Conservation (phyloP, 2,888 invertebrate species). For the Stenolophus ochropezus region DNA sequence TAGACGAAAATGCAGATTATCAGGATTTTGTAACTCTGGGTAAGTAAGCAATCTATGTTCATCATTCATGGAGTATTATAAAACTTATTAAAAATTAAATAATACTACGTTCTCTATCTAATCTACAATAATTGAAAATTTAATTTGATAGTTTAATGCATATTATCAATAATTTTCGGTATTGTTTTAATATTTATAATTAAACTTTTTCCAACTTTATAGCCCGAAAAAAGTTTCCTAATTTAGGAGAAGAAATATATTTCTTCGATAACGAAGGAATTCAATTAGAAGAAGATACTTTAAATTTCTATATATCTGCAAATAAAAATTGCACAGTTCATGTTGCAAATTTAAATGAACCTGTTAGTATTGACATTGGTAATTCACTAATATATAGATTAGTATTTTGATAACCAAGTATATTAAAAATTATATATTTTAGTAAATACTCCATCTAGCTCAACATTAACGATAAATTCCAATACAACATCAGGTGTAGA, state of each 20-base stretch:
- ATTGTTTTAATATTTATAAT: background rate
- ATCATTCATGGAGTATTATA: conserved; percentile 4
- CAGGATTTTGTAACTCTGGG: too few relatives aligned
- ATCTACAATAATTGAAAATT: background rate
- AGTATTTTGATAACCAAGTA: background rate
- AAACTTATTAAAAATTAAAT: background rate
- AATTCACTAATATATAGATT: conserved; percentile 5
- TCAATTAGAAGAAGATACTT: background rate
- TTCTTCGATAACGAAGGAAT: conserved; percentile 1
- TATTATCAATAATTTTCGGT: background rate
- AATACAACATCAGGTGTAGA: background rate
- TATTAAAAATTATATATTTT: background rate
- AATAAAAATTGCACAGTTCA: conserved; percentile 3
- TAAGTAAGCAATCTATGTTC: too few relatives aligned
- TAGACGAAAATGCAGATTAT: too few relatives aligned
- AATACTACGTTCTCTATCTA: background rate
- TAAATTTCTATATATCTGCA: background rate
- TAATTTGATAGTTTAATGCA: background rate
- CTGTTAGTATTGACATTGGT: background rate
- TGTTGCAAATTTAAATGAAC: background rate
- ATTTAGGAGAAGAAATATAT: background rate
- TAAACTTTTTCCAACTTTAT: background rate
- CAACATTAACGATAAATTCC: background rate
- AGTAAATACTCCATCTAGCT: background rate
- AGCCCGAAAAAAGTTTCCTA: background rate